Evolutionary conservation across 2,797 vertebrate genomes (phyloP).

Genomic region (Bufotes viridis): DNA sequence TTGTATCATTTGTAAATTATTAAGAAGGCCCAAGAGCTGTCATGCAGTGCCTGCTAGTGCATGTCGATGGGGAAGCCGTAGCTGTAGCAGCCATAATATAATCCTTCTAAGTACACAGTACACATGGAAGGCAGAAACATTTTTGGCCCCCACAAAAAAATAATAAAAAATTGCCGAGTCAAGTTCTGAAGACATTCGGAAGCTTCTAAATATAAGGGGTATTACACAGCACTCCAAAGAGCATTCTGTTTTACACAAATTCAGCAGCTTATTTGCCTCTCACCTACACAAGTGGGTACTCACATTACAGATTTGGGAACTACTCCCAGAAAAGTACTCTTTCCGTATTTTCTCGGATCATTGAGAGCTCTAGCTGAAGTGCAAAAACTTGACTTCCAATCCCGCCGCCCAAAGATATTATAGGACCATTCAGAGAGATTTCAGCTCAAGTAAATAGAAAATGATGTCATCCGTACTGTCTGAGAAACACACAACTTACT

Average conservation of each 20-base stretch:
- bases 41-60: constrained; percentile 43
- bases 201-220: neutral
- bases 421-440: neutral
- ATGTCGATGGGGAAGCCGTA: constrained; percentile 17
- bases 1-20: constrained; percentile 59
- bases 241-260: neutral
- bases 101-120: constrained; percentile 18
- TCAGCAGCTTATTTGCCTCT: constrained; percentile 1
- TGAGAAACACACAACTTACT: neutral
- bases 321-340: constrained; percentile 4
- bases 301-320: constrained; percentile 15
- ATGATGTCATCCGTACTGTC: neutral
- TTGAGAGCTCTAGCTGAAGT: neutral
- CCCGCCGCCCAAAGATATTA: neutral
- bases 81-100: constrained; percentile 29
- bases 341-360: constrained; percentile 2
- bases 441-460: neutral
- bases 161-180: neutral
- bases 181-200: neutral
- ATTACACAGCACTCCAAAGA: neutral
- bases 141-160: neutral
- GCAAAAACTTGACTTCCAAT: neutral
- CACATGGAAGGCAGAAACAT: neutral
- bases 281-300: constrained; percentile 13
- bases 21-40: constrained; percentile 59